These are phyloP conservation scores for Dasyurus viverrinus DNA, from an alignment of 2,113 vertebrate genomes.

Conservation along the genomic window DNA sequence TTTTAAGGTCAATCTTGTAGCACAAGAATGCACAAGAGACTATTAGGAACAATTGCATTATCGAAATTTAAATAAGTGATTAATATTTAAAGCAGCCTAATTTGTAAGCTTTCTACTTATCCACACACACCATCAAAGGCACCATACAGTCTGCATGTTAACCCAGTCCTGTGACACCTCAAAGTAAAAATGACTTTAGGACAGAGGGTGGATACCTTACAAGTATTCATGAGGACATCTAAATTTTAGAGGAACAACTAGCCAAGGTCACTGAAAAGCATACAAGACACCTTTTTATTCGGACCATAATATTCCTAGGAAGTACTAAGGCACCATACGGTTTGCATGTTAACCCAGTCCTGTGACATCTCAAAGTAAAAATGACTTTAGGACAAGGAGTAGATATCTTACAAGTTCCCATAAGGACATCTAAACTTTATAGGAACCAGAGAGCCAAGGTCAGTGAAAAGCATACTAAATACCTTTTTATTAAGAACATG, in stretches of 20 bases:
- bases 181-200: background rate
- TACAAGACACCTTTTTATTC: conserved; percentile 15
- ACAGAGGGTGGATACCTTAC: background rate
- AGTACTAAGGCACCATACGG: background rate
- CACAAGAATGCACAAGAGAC: background rate
- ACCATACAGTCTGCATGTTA: background rate
- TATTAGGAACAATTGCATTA: background rate
- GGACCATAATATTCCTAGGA: background rate
- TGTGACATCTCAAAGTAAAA: background rate
- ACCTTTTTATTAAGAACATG: conserved; percentile 3
- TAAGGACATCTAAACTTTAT: background rate
- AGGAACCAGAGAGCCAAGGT: conserved; percentile 7
- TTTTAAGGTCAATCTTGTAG: conserved; percentile 26
- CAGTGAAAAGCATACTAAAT: background rate
- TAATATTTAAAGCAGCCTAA: background rate
- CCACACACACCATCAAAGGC: background rate
- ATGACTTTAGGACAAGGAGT: background rate
- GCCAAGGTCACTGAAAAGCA: background rate
- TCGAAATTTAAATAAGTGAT: conserved; percentile 20
- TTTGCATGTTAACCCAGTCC: background rate
- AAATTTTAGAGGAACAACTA: conserved; percentile 32
- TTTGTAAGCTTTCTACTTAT: background rate
- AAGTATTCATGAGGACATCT: background rate
- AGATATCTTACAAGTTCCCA: background rate
- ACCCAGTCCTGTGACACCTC: background rate